phyloP scores from a whole-genome alignment of 2,113 vertebrate genomes.

The Rousettus leschenaultii region DNA sequence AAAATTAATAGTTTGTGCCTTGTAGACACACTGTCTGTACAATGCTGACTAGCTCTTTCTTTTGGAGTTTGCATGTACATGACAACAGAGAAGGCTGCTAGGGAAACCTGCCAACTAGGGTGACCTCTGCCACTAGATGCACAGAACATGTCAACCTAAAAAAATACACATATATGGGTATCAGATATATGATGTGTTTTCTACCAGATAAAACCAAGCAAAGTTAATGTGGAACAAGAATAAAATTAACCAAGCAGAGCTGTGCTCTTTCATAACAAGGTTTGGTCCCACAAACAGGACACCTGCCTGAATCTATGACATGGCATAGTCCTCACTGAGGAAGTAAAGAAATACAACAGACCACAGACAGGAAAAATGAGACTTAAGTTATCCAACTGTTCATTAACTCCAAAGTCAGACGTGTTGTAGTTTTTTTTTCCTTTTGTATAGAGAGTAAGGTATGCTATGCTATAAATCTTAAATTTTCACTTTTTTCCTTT shows the following conservation, averaged over 20 bases:
- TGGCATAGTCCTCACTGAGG: neutral
- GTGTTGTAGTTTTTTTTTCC: neutral
- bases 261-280: neutral
- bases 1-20: neutral
- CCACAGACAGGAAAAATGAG: neutral
- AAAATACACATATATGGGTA: neutral
- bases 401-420: neutral
- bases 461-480: neutral
- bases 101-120: neutral
- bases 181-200: neutral
- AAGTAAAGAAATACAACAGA: neutral
- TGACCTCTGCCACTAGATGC: neutral
- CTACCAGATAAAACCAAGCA: neutral
- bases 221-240: neutral
- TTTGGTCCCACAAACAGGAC: neutral
- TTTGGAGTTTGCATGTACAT: neutral
- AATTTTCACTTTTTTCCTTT: constrained; percentile 10
- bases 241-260: neutral
- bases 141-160: neutral
- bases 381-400: neutral
- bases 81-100: neutral
- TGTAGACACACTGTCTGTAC: neutral
- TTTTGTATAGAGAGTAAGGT: neutral
- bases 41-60: neutral
- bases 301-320: neutral